These are phyloP conservation scores for Phengaris alcon DNA, from an alignment of 2,888 invertebrate species.

Conservation along the genomic window DNA sequence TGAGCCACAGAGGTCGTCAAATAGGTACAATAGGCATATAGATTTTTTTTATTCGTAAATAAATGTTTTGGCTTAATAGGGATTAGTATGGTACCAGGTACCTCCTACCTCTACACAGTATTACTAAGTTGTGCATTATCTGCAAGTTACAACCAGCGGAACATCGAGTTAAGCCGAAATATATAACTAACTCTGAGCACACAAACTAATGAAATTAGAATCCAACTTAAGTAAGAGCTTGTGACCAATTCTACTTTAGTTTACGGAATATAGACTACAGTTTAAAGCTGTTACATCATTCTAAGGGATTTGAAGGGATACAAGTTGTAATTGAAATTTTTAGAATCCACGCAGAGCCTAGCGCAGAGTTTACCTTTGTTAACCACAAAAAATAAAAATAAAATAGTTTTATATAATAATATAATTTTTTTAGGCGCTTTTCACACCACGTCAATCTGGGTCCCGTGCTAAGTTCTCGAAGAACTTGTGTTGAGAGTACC, in stretches of 20 bases:
- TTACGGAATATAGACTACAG: conserved; percentile 11
- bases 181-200: conserved; percentile 19
- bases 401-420: neutral
- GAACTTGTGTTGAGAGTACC: no score
- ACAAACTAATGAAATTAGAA: conserved; percentile 28
- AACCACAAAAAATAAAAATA: neutral
- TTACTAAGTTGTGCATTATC: neutral
- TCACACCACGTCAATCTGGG: no score
- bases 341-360: neutral
- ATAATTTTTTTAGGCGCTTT: neutral
- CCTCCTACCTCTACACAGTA: neutral
- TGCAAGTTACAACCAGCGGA: neutral
- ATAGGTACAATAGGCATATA: neutral
- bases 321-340: neutral
- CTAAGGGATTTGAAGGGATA: conserved; percentile 22
- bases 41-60: neutral
- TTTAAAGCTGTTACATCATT: conserved; percentile 1
- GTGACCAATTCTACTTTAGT: conserved; percentile 22
- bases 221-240: conserved; percentile 27
- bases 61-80: neutral
- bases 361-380: neutral
- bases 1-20: no score
- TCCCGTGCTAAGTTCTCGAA: no score
- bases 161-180: conserved; percentile 24
- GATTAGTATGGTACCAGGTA: neutral